Percentiles rank a stretch among this genome's conserved stretches.
phyloP scores from a whole-genome alignment of 2,888 invertebrate species.

The Stenoptilia bipunctidactyla region DNA sequence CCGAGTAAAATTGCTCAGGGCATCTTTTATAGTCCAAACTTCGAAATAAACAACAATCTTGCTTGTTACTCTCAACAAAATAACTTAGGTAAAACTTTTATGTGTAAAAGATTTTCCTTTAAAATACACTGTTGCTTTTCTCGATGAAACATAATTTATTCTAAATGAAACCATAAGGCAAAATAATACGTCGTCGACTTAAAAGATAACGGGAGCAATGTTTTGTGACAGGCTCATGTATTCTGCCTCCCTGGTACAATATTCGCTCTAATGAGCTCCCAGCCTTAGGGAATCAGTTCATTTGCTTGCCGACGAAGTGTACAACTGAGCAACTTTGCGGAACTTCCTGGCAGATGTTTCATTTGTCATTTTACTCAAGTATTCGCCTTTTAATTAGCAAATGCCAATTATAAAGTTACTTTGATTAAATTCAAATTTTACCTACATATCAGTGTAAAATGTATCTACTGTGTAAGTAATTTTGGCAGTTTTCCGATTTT shows the following conservation, averaged over 20 bases:
- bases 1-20: not conserved
- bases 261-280: slow-evolving; percentile 42
- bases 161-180: no score
- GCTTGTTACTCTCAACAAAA: no score
- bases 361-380: slow-evolving; percentile 42
- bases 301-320: slow-evolving; percentile 48
- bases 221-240: slow-evolving; percentile 24
- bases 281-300: slow-evolving; percentile 51
- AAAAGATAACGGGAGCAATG: slow-evolving; percentile 16
- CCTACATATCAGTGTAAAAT: no score
- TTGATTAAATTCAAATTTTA: no score
- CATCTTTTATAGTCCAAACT: not conserved
- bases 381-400: slow-evolving; percentile 29
- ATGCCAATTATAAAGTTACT: slow-evolving; percentile 11
- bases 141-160: slow-evolving; percentile 1
- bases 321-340: slow-evolving; percentile 33
- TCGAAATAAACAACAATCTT: not conserved
- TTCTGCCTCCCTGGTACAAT: slow-evolving; percentile 28
- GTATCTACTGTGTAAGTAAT: no score
- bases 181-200: no score
- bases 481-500: no score
- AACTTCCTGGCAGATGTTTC: slow-evolving; percentile 35
- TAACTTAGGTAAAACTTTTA: no score
- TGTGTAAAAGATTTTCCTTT: no score
- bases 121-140: slow-evolving; percentile 1